A percentile compares a stretch with the other conserved stretches of the same genome.
Evolutionary conservation across 2,797 vertebrate species (phyloP).

Genomic region (Sarcoramphus papa): DNA sequence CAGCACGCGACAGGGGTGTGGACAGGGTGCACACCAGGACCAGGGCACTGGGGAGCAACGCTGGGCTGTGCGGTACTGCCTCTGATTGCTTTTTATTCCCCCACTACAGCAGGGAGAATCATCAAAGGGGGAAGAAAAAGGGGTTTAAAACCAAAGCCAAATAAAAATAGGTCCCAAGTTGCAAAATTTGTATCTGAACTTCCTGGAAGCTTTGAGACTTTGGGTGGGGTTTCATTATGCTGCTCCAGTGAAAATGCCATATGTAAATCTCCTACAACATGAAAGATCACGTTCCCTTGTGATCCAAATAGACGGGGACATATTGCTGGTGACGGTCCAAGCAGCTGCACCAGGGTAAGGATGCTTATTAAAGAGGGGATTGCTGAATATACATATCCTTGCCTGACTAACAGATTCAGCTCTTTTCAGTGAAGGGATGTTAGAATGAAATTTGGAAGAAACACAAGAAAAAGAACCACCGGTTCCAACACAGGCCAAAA

Average conservation of each 20-base stretch:
- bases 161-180: neutral
- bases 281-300: neutral
- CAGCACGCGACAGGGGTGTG: rapidly evolving
- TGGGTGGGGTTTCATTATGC: neutral
- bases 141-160: neutral
- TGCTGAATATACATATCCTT: neutral
- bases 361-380: neutral
- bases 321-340: neutral
- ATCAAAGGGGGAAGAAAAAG: constrained; percentile 5
- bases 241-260: constrained; percentile 9
- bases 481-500: neutral
- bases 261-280: constrained; percentile 29
- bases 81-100: neutral
- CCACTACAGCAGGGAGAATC: neutral
- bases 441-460: neutral
- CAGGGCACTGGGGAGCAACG: neutral
- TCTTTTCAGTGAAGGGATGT: neutral
- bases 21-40: neutral
- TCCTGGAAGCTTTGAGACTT: constrained; percentile 19
- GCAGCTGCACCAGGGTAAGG: constrained; percentile 27
- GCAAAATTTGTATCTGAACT: constrained; percentile 19
- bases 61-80: rapidly evolving
- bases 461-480: neutral
- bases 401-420: neutral
- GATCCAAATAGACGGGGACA: constrained; percentile 8